These are phyloP conservation scores for Sminthurinus aureus DNA, from an alignment of 2,888 invertebrate genomes.

Conservation along the genomic window DNA sequence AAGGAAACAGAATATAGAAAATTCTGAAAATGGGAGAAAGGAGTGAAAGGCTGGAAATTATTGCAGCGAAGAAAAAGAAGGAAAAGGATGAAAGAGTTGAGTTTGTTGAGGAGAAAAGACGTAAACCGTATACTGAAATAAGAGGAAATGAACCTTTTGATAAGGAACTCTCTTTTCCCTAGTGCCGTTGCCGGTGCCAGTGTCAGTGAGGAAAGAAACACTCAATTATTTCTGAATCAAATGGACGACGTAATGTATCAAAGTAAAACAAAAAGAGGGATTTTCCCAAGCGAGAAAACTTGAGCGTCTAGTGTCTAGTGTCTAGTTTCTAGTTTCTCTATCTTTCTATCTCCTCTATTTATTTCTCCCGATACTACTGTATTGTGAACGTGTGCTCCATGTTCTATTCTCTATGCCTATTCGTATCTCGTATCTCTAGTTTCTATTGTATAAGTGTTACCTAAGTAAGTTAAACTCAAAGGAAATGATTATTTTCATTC, in stretches of 20 bases:
- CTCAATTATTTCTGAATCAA: slow-evolving; percentile 54
- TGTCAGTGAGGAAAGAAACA: slow-evolving; percentile 43
- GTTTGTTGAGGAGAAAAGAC: background rate
- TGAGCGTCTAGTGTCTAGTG: background rate
- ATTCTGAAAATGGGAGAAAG: background rate
- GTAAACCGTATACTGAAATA: background rate
- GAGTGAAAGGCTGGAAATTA: background rate
- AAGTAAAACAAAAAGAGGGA: slow-evolving; percentile 23
- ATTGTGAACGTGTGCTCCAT: no score
- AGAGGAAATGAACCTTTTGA: slow-evolving; percentile 39
- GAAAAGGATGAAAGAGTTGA: background rate
- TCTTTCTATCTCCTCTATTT: background rate
- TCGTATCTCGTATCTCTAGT: background rate
- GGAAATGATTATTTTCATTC: background rate
- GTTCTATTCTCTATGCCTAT: background rate
- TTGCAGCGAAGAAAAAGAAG: background rate
- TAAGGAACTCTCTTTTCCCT: slow-evolving; percentile 19
- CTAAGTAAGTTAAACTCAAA: background rate
- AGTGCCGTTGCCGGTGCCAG: background rate
- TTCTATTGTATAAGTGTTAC: background rate
- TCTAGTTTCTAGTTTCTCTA: background rate
- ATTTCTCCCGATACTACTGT: no score
- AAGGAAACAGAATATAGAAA: background rate
- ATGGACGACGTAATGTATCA: slow-evolving; percentile 45
- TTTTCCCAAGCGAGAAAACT: background rate